These are phyloP conservation scores for Neuroterus valhalla DNA, from an alignment of 1,140 invertebrate genomes.

Conservation along the genomic window DNA sequence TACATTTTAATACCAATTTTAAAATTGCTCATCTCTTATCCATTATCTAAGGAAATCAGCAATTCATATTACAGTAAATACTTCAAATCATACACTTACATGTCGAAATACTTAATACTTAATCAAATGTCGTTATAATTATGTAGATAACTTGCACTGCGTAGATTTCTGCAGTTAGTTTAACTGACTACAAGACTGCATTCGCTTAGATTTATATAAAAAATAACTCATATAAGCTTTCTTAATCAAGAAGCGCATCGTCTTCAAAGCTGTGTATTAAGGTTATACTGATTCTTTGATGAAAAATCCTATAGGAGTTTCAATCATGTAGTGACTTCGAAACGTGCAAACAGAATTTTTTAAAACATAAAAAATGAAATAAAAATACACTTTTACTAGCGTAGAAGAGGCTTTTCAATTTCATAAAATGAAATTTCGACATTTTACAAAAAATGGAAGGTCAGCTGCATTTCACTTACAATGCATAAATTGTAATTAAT, in stretches of 20 bases:
- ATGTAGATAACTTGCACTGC: conserved; percentile 25
- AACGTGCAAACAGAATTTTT: background rate
- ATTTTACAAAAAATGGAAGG: conserved; percentile 8
- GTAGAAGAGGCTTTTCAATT: background rate
- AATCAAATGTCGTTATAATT: conserved; percentile 6
- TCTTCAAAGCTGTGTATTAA: background rate
- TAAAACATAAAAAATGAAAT: background rate
- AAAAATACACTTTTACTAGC: background rate
- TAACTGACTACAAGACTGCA: conserved; percentile 15
- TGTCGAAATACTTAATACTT: conserved; percentile 4
- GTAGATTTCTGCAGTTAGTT: background rate
- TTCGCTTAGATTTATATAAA: conserved; percentile 13
- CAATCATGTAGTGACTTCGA: background rate
- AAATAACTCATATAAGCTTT: background rate
- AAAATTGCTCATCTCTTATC: too few species aligned
- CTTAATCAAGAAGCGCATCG: background rate
- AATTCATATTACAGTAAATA: background rate
- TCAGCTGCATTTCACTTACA: background rate
- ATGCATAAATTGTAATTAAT: background rate
- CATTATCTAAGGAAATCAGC: background rate
- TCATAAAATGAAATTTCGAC: background rate
- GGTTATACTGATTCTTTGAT: conserved; percentile 9
- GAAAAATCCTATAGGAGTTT: background rate
- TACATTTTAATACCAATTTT: too few species aligned
- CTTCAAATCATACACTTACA: conserved; percentile 21